Base-by-base conservation (phyloP, 2,888 invertebrate species). In the Drosophila pegasa region DNA sequence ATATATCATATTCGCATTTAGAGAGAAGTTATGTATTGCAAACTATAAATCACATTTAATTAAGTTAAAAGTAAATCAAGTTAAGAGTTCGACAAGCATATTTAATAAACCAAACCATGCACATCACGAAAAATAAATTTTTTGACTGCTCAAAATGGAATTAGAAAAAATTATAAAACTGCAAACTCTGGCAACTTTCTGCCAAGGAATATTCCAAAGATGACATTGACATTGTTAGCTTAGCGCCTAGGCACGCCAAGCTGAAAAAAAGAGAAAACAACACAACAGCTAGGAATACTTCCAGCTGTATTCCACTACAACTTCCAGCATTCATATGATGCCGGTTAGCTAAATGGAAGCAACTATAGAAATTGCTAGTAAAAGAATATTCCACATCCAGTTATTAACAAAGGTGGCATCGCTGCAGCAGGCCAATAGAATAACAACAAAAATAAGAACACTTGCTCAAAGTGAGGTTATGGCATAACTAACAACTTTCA, bases 61-160 rank as follows among this genome's bases (percentile, higher is more conserved):
- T 59, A 55, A 68, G 37, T 9, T n/a, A 8, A 59, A 50, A 58
- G 47, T 9, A 0, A 2, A 33, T 18, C 2, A n/a, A 1, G n/a
- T 33, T 12, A 25, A 37, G 27, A 20, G 38, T 20, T 43, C 7
- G 27, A 50, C 18, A 33, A 37, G 20, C 41, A 41, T 70, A 48
- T 48, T 51, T 12, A 60, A 68, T 68, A 69, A 54, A 70, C 18
- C 37, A 58, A 59, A 55, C 40, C 29, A 67, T 57, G 50, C 56
- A 57, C 45, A 67, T 65, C 18, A 48, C 20, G 8, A n/a, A 20
- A 43, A 16, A 43, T 14, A n/a, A n/a, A n/a, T n/a, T n/a, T n/a
- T n/a, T n/a, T n/a, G n/a, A n/a, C n/a, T n/a, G n/a, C n/a, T n/a
- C n/a, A n/a, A n/a, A n/a, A n/a, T n/a, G n/a, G n/a, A n/a, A n/a